Percentiles rank a stretch among this genome's conserved stretches.
Evolutionary conservation across 2,888 invertebrate genomes (phyloP).

Genomic region (Cyclophora punctaria): DNA sequence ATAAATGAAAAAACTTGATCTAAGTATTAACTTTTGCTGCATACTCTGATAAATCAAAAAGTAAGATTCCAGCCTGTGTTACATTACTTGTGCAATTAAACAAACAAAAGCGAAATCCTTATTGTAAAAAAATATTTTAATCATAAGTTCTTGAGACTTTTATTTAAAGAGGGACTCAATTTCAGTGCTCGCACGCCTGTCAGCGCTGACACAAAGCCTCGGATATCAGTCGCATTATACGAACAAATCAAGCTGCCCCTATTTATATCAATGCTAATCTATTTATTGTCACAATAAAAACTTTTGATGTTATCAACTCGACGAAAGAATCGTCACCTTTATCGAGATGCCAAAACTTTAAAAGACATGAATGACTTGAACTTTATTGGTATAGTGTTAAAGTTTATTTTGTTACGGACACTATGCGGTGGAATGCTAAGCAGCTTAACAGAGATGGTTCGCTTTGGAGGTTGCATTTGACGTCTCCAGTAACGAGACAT

Average conservation of each 20-base stretch:
- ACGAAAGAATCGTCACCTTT: conserved; percentile 72
- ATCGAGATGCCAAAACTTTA: conserved; percentile 57
- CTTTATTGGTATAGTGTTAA: conserved; percentile 22
- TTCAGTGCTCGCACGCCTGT: conserved; percentile 73
- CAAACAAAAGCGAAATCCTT: conserved; percentile 62
- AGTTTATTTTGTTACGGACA: conserved; percentile 27
- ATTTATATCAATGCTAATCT: conserved; percentile 73
- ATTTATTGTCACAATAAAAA: conserved; percentile 74
- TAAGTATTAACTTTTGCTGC: too few species aligned
- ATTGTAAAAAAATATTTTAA: conserved; percentile 45
- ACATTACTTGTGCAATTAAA: conserved; percentile 46
- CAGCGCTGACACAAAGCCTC: conserved; percentile 69
- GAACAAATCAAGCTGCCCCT: conserved; percentile 63
- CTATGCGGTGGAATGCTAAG: conserved; percentile 47
- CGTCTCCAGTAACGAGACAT: conserved; percentile 53
- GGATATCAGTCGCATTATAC: conserved; percentile 64
- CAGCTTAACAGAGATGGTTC: conserved; percentile 61
- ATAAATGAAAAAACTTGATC: too few species aligned
- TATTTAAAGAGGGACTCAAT: conserved; percentile 70
- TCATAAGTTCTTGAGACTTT: conserved; percentile 62
- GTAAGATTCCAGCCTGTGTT: conserved; percentile 12
- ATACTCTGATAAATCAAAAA: too few species aligned
- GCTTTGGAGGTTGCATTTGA: conserved; percentile 56
- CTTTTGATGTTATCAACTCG: conserved; percentile 69
- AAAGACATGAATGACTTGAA: conserved; percentile 11